A percentile compares a stretch with the other conserved stretches of the same genome.
Conservation (phyloP, 1,140 invertebrate species). For the Monomorium pharaonis region DNA sequence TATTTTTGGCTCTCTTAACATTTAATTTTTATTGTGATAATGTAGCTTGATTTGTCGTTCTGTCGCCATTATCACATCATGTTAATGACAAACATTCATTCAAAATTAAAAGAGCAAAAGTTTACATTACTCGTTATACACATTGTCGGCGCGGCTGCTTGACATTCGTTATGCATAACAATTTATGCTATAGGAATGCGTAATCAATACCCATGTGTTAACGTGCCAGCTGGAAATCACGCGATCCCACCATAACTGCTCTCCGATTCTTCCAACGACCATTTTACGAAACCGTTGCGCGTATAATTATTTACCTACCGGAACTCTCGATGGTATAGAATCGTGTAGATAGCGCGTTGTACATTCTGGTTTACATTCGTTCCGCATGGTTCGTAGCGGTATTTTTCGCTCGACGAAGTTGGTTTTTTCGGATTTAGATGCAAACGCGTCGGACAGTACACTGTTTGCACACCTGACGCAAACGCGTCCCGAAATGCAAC, state of each 20-base stretch:
- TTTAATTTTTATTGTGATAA: background rate
- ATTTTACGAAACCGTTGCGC: slow-evolving; percentile 57
- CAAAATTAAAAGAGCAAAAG: slow-evolving; percentile 3
- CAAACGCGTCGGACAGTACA: slow-evolving; percentile 61
- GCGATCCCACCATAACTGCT: background rate
- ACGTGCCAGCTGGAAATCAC: slow-evolving; percentile 52
- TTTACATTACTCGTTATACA: background rate
- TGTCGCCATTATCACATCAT: background rate
- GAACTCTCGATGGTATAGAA: slow-evolving; percentile 47
- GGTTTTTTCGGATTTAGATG: slow-evolving; percentile 61
- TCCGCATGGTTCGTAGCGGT: slow-evolving; percentile 34
- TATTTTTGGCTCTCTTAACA: background rate
- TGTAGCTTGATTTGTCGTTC: background rate
- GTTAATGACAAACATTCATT: background rate
- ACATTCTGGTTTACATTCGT: slow-evolving; percentile 56
- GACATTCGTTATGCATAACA: slow-evolving; percentile 22
- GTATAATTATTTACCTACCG: slow-evolving; percentile 56
- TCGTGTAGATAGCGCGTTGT: slow-evolving; percentile 14
- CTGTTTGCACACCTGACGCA: slow-evolving; percentile 56
- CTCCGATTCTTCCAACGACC: background rate
- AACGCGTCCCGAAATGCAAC: slow-evolving; percentile 23
- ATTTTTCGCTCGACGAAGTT: slow-evolving; percentile 54
- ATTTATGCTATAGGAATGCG: slow-evolving; percentile 32
- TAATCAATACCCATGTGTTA: slow-evolving; percentile 34
- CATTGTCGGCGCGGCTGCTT: background rate